Evolutionary conservation across 2,888 invertebrate species (phyloP).

Genomic region (Meiosimyza platycephala): DNA sequence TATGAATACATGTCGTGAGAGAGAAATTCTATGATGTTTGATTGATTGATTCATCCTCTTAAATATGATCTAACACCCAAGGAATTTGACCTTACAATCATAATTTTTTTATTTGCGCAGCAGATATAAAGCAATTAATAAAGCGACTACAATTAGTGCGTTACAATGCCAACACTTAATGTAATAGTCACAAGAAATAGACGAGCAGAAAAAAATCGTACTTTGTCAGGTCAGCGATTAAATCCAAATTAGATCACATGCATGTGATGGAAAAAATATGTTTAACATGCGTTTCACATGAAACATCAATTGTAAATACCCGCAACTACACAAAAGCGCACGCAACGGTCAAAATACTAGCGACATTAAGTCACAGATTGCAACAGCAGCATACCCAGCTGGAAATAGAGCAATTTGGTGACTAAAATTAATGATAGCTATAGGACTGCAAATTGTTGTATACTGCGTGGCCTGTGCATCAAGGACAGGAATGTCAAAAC

Average conservation of each 20-base stretch:
- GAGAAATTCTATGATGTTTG: no score
- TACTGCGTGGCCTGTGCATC: background rate
- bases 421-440: no score
- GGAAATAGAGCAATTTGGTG: no score
- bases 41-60: no score
- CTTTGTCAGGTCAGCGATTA: background rate
- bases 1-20: no score
- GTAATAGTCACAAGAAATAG: background rate
- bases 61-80: no score
- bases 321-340: background rate
- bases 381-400: no score
- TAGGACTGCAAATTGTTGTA: no score
- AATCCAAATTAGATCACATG: slow-evolving; percentile 53
- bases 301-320: slow-evolving; percentile 42
- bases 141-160: background rate
- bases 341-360: slow-evolving; percentile 11
- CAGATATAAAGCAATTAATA: background rate
- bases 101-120: no score
- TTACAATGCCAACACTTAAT: background rate
- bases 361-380: no score
- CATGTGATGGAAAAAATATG: slow-evolving; percentile 13
- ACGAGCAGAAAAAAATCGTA: background rate
- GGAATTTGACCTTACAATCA: no score
- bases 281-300: slow-evolving; percentile 57
- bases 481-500: background rate